phyloP scores from a whole-genome alignment of 1,140 invertebrate species.

The Caenorhabditis remanei region DNA sequence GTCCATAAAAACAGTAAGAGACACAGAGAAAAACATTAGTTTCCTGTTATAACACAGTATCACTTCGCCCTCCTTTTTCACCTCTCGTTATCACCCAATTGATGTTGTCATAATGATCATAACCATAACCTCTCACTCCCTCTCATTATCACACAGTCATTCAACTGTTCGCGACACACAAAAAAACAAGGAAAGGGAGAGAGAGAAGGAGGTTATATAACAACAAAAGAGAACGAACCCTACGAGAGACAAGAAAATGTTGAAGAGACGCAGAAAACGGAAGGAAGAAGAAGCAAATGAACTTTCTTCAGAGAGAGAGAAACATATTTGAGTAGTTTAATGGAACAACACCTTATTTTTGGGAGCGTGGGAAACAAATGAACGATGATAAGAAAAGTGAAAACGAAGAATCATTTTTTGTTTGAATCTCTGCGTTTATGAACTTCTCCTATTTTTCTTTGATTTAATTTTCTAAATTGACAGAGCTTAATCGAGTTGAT shows the following conservation, averaged over 20 bases:
- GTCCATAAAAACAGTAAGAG: too few relatives aligned
- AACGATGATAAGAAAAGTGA: not conserved
- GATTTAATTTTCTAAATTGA: slow-evolving; percentile 22
- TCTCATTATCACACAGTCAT: slow-evolving; percentile 1
- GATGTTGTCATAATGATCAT: not conserved
- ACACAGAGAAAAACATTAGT: too few relatives aligned
- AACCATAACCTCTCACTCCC: slow-evolving; percentile 7
- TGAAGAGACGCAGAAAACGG: slow-evolving; percentile 4
- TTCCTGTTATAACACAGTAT: not conserved
- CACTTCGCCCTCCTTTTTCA: not conserved
- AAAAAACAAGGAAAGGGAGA: not conserved
- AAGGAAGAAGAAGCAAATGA: slow-evolving; percentile 18
- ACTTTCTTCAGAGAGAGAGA: not conserved
- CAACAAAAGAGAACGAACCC: slow-evolving; percentile 4
- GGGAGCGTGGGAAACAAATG: not conserved
- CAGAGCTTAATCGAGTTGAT: slow-evolving; percentile 11
- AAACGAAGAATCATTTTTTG: not conserved
- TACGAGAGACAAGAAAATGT: not conserved
- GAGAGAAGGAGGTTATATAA: not conserved
- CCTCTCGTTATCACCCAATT: slow-evolving; percentile 1
- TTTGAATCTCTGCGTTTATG: slow-evolving; percentile 19
- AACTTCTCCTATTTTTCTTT: not conserved
- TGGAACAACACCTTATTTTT: not conserved
- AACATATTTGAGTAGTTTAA: not conserved
- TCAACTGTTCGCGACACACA: not conserved